phyloP scores from a whole-genome alignment of 2,888 invertebrate species.

The Polydrusus tereticollis region DNA sequence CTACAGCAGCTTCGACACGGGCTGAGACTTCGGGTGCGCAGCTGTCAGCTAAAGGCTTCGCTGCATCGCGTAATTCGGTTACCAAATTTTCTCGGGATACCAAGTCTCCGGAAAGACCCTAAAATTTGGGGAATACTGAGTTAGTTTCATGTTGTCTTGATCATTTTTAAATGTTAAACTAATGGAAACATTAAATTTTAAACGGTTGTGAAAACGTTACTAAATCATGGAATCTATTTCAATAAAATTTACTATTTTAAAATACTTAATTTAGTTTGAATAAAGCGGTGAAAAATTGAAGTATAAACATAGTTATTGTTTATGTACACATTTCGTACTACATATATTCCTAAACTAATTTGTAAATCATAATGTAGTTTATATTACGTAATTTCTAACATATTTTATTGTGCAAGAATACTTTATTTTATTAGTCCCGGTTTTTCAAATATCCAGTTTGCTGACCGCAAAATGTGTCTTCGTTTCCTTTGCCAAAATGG shows the following conservation, averaged over 20 bases:
- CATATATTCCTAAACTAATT: no score
- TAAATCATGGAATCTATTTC: neutral
- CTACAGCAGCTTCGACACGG: conserved; percentile 80
- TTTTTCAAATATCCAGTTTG: no score
- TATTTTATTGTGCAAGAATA: no score
- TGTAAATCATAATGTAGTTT: neutral
- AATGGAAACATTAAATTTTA: neutral
- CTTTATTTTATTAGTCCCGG: neutral
- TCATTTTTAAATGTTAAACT: neutral
- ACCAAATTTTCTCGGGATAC: conserved; percentile 81
- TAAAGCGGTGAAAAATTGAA: neutral
- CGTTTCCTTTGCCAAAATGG: neutral
- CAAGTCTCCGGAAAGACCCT: conserved; percentile 85
- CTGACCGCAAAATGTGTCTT: neutral
- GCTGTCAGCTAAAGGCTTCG: conserved; percentile 79
- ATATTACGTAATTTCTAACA: no score
- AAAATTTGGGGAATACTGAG: conserved; percentile 52
- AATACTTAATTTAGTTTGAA: neutral
- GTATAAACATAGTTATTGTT: no score
- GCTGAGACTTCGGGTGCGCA: conserved; percentile 80
- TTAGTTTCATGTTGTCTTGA: no score
- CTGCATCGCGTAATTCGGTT: conserved; percentile 77
- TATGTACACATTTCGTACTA: no score
- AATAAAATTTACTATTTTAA: neutral
- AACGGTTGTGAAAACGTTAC: neutral